Base-by-base conservation (phyloP, 2,113 vertebrate species). In the Agelaius phoeniceus region DNA sequence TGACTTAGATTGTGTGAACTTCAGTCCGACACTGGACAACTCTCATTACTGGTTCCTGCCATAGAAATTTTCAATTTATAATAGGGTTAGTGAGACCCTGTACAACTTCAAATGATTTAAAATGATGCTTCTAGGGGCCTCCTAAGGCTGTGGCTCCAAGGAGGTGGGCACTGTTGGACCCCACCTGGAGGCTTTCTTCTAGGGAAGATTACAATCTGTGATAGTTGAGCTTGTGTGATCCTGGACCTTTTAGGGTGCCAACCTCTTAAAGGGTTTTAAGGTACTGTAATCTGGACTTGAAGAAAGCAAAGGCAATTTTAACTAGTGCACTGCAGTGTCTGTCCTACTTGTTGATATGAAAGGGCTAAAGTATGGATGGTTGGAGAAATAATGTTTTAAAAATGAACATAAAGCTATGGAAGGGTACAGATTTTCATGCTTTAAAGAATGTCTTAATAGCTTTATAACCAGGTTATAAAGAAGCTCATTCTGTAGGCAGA, bases 101-200 rank as follows among this genome's bases (percentile, higher is more conserved):
- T 72, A 35, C 37, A 58, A 46, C 11, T 74, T 81, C 31, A 54
- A 67, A n/a, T 68, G 1, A 35, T 71, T 28, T 69, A 17, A 51
- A 31, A 17, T 0, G 0, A 7, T 82, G 14, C 22, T 57, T 43
- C 28, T 48, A n/a, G 35, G 21, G 61, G 22, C 19, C 13, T 61
- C 6, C 57, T 35, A 28, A 39, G 62, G 21, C 62, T 4, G 2
- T 82, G 51, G 10, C 28, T 90, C 23, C 44, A 20, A 48, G 55
- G 37, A 43, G 18, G 10, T 27, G 6, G 48, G 18, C 27, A 23
- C 30, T 80, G 30, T 46, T 68, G 54, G 54, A 66, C 7, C 20
- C 33, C 11, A 20, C 9, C 43, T 77, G 27, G 30, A 69, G 41
- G 21, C 39, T 35, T 92, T 86, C n/a, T 73, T 24, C 39, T 11